phyloP scores from a whole-genome alignment of 1,140 invertebrate species.

The Tetragnatha versicolor region DNA sequence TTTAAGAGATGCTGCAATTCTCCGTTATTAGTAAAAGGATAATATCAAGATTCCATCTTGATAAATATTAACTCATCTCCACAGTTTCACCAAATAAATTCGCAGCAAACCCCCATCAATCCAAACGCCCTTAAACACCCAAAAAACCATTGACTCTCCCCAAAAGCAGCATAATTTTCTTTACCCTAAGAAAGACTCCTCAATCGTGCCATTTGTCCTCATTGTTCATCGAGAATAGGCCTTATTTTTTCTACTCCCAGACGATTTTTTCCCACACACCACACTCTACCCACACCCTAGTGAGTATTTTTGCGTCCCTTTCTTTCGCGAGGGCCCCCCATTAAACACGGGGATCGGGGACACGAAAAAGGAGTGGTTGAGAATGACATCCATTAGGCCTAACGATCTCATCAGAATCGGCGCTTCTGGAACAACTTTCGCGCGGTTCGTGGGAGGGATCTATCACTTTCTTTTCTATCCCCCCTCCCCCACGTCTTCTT shows the following conservation, averaged over 20 bases:
- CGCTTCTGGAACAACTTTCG: constrained; percentile 46
- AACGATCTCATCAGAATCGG: constrained; percentile 48
- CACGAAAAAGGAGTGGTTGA: constrained; percentile 46
- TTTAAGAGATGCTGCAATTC: no score
- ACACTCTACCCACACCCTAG: not conserved
- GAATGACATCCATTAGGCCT: constrained; percentile 48
- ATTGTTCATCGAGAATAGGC: no score
- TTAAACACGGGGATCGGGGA: constrained; percentile 14
- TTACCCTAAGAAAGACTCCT: no score
- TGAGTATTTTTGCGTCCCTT: not conserved
- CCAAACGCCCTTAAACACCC: no score
- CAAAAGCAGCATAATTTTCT: no score
- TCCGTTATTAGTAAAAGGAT: no score
- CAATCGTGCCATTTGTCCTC: no score
- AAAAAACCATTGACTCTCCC: no score
- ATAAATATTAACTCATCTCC: no score
- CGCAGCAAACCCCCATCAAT: no score
- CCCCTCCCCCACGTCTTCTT: not conserved
- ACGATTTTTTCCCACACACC: not conserved
- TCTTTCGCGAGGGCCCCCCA: not conserved
- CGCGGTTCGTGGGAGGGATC: not conserved
- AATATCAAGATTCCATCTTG: no score
- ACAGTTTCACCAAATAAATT: no score
- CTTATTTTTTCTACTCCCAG: not conserved
- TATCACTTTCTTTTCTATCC: not conserved